phyloP scores from a whole-genome alignment of 2,797 vertebrate genomes.

The Karalla daura region DNA sequence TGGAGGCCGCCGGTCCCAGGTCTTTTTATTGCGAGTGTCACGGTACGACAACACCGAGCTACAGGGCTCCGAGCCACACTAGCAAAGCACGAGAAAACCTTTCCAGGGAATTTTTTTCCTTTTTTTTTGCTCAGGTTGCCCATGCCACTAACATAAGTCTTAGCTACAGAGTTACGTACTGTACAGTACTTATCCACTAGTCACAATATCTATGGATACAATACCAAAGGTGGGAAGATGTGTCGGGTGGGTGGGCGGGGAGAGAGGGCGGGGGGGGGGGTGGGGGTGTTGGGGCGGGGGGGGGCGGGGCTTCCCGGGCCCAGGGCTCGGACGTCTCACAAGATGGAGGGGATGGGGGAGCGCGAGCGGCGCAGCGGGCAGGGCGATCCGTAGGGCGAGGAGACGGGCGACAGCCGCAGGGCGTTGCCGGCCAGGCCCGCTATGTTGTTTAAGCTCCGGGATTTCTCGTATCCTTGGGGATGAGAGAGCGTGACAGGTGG shows the following conservation, averaged over 20 bases:
- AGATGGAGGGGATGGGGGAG: slow-evolving; percentile 94
- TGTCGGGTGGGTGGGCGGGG: slow-evolving; percentile 13
- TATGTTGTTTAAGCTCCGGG: slow-evolving; percentile 98
- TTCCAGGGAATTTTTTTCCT: slow-evolving; percentile 32
- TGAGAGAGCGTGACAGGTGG: slow-evolving; percentile 75
- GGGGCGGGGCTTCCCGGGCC: slow-evolving; percentile 11
- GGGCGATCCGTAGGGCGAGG: slow-evolving; percentile 94
- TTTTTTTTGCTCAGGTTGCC: slow-evolving; percentile 30
- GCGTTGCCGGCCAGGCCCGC: slow-evolving; percentile 91
- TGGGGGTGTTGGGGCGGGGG: slow-evolving; percentile 24
- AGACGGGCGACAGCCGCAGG: slow-evolving; percentile 93
- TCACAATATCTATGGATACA: slow-evolving; percentile 47
- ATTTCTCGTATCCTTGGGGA: slow-evolving; percentile 97
- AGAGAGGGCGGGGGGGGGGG: slow-evolving; percentile 19
- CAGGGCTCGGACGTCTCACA: slow-evolving; percentile 79
- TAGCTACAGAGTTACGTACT: slow-evolving; percentile 54
- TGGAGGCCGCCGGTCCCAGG: slow-evolving; percentile 77
- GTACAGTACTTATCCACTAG: slow-evolving; percentile 50
- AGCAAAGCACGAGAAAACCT: slow-evolving; percentile 49
- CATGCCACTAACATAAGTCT: slow-evolving; percentile 42
- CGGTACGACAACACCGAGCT: slow-evolving; percentile 63
- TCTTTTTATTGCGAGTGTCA: slow-evolving; percentile 86
- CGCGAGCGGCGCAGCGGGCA: slow-evolving; percentile 93
- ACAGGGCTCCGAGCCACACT: slow-evolving; percentile 67
- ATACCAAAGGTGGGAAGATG: slow-evolving; percentile 34